A percentile compares a stretch with the other conserved stretches of the same genome.
Evolutionary conservation across 2,797 vertebrate genomes (phyloP).

Genomic region (Peromyscus melanophrys): DNA sequence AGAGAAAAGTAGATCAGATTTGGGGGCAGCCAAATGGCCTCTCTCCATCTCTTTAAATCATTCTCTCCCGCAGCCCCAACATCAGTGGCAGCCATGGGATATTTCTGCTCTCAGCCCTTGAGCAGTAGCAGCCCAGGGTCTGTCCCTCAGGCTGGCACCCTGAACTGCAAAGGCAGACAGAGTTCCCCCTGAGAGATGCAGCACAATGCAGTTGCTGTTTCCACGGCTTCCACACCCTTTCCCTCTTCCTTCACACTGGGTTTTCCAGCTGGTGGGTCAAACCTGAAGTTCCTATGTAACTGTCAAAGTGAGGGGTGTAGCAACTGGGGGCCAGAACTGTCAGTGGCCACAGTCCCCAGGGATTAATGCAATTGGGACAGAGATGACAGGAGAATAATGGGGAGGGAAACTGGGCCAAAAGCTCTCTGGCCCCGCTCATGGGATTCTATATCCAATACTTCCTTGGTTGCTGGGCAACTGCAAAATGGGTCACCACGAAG

Average conservation of each 20-base stretch:
- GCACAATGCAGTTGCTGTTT: neutral
- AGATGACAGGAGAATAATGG: conserved; percentile 48
- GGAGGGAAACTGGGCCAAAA: neutral
- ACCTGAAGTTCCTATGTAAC: neutral
- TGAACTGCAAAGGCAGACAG: neutral
- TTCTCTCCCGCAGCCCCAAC: neutral
- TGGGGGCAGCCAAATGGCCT: conserved; percentile 74
- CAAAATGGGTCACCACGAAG: neutral
- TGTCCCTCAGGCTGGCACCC: neutral
- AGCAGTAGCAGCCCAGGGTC: neutral
- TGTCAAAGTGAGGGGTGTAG: neutral
- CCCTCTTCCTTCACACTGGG: neutral
- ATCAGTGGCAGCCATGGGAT: neutral
- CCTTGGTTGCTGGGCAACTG: neutral
- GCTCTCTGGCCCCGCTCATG: neutral
- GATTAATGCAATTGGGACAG: neutral
- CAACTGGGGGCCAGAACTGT: neutral
- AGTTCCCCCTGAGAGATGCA: neutral
- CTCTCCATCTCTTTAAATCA: conserved; percentile 80
- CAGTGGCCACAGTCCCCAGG: neutral
- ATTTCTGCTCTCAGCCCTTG: neutral
- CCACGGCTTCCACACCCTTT: neutral
- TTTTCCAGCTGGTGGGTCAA: neutral
- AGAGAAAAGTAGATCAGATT: conserved; percentile 72
- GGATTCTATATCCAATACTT: neutral